A percentile compares a stretch with the other conserved stretches of the same genome.
Conservation (phyloP, 2,888 invertebrate species). For the Caenorhabditis japonica region DNA sequence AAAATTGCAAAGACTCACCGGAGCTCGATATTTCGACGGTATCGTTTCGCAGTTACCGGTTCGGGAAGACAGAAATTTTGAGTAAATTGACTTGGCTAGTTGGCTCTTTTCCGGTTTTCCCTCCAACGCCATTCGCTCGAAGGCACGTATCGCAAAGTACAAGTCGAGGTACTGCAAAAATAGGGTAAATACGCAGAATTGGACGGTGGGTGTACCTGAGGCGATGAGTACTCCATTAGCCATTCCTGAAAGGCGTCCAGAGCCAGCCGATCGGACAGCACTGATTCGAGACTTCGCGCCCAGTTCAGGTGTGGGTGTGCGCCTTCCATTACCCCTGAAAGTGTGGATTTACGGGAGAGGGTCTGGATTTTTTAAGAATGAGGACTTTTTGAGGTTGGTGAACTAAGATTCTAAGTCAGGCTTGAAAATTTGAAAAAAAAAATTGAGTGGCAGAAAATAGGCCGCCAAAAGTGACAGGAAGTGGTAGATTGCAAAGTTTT, state of each 20-base stretch:
- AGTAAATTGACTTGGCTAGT: constrained; percentile 67
- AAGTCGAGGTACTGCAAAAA: constrained; percentile 66
- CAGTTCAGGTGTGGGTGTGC: constrained; percentile 51
- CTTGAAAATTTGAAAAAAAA: no score
- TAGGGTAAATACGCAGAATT: no score
- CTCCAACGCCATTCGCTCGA: constrained; percentile 62
- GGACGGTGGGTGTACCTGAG: no score
- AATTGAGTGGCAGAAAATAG: no score
- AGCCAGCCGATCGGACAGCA: constrained; percentile 61
- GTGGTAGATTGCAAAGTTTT: no score
- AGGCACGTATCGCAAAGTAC: constrained; percentile 71
- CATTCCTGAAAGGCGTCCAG: constrained; percentile 63
- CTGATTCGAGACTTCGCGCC: constrained; percentile 66
- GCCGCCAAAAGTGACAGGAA: no score
- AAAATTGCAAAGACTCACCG: constrained; percentile 36
- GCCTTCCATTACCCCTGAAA: constrained; percentile 19
- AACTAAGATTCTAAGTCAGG: no score
- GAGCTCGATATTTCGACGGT: constrained; percentile 51
- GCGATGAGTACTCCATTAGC: constrained; percentile 50
- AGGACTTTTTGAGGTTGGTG: no score
- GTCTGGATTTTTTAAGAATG: no score
- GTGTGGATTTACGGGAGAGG: no score
- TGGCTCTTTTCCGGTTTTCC: constrained; percentile 59
- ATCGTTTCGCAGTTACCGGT: constrained; percentile 64
- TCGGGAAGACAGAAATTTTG: constrained; percentile 60